These are phyloP conservation scores for Aphelenchoides fujianensis DNA, from an alignment of 1,140 invertebrate genomes.

Conservation along the genomic window DNA sequence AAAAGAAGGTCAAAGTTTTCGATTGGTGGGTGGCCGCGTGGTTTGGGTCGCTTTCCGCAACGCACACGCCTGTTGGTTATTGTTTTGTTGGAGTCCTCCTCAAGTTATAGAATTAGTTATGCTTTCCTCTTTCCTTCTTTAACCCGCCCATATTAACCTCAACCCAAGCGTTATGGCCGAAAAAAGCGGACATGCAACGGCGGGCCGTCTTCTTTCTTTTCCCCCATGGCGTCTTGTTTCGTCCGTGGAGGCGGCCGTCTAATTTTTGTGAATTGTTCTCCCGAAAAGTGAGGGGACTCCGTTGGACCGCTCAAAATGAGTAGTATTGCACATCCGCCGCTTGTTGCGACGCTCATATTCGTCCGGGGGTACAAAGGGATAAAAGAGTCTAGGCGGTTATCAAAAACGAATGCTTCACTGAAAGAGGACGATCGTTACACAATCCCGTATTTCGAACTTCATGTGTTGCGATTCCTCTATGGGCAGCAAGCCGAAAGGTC, in stretches of 20 bases:
- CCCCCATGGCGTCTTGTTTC: neutral
- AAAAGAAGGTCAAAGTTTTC: neutral
- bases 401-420: no score
- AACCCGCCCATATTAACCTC: neutral
- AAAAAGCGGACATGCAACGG: no score
- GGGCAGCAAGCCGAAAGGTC: no score
- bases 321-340: neutral
- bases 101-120: slow-evolving; percentile 1
- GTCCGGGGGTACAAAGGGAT: no score
- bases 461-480: no score
- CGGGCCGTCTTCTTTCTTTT: neutral
- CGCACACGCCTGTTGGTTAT: neutral
- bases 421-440: no score
- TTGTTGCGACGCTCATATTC: no score
- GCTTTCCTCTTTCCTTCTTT: neutral
- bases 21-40: neutral
- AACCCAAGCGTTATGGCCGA: neutral
- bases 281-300: neutral
- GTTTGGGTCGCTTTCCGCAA: neutral
- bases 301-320: neutral
- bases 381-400: no score
- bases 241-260: neutral
- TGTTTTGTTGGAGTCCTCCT: neutral
- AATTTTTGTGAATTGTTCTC: slow-evolving; percentile 4
- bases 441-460: no score